Percentiles rank a stretch among this genome's conserved stretches.
Evolutionary conservation across 1,140 invertebrate genomes (phyloP).

Genomic region (Wasmannia auropunctata): DNA sequence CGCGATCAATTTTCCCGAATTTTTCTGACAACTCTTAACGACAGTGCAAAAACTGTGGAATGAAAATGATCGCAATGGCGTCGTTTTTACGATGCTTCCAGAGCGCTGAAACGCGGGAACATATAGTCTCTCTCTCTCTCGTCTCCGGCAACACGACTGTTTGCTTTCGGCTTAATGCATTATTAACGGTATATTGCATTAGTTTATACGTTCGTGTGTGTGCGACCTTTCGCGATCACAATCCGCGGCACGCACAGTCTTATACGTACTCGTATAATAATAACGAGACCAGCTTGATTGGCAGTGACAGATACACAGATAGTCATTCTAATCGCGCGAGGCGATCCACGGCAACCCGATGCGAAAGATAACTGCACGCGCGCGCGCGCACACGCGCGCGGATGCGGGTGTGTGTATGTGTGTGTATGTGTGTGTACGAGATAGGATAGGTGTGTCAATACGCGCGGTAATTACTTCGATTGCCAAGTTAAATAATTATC

Average conservation of each 20-base stretch:
- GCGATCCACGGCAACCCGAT: slow-evolving; percentile 39
- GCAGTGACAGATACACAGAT: slow-evolving; percentile 50
- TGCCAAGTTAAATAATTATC: slow-evolving; percentile 65
- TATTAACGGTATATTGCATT: slow-evolving; percentile 40
- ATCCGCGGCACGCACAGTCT: slow-evolving; percentile 48
- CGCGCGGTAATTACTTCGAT: slow-evolving; percentile 69
- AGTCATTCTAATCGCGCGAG: slow-evolving; percentile 50
- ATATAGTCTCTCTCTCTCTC: background rate
- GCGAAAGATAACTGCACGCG: slow-evolving; percentile 47
- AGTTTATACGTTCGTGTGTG: slow-evolving; percentile 41
- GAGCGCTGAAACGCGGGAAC: background rate
- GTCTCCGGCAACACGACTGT: background rate
- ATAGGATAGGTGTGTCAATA: slow-evolving; percentile 58
- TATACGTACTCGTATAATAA: slow-evolving; percentile 2
- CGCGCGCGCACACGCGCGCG: no score
- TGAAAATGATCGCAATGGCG: background rate
- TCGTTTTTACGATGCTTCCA: background rate
- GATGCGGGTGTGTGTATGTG: no score
- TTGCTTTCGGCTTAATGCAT: slow-evolving; percentile 13
- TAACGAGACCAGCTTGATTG: slow-evolving; percentile 55
- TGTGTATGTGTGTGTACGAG: background rate
- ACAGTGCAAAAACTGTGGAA: background rate
- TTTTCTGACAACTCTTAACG: background rate
- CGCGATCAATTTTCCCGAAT: slow-evolving; percentile 10
- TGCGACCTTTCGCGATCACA: slow-evolving; percentile 58